Evolutionary conservation across 2,113 vertebrate genomes (phyloP).

Genomic region (Odocoileus virginianus): DNA sequence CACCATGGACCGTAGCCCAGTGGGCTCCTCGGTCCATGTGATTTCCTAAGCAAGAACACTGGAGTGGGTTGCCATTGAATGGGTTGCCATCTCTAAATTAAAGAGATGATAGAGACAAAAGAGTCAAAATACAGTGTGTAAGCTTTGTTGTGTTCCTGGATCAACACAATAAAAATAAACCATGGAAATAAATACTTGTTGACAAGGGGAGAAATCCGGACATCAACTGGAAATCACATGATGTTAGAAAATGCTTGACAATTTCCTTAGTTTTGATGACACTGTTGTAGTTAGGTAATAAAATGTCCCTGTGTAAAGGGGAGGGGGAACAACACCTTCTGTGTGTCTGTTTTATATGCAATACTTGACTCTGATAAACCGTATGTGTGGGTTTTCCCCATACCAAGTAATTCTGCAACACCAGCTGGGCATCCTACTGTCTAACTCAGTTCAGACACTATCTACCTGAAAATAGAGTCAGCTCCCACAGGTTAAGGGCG

Average conservation of each 20-base stretch:
- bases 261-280: background rate
- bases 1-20: background rate
- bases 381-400: background rate
- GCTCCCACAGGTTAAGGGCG: background rate
- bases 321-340: rapidly evolving
- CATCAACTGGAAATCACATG: background rate
- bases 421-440: background rate
- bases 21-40: background rate
- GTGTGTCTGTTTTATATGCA: background rate
- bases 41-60: background rate
- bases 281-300: background rate
- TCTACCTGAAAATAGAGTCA: background rate
- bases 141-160: background rate
- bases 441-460: background rate
- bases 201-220: background rate
- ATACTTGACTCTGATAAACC: background rate
- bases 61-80: background rate
- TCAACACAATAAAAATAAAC: background rate
- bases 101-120: background rate
- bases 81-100: background rate
- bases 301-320: background rate
- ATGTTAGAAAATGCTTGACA: background rate
- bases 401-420: background rate
- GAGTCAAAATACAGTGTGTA: background rate
- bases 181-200: background rate